Evolutionary conservation across 2,113 vertebrate genomes (phyloP), one percentile per base, ranked within the genome.

Genomic region (Platichthys stellatus): DNA sequence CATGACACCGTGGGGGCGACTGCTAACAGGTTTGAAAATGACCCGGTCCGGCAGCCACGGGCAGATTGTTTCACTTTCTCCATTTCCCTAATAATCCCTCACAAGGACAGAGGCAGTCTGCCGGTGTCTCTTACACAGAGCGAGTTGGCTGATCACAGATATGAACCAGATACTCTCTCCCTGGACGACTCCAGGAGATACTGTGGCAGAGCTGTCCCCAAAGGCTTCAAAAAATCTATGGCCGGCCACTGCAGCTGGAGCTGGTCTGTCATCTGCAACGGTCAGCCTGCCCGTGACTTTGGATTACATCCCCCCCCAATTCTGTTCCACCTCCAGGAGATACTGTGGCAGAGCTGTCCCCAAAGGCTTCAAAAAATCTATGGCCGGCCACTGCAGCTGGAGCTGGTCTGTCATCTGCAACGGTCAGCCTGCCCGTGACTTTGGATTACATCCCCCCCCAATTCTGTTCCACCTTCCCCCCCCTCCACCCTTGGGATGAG

Each of bases 181-280:
- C 66, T 72, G 31, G 84, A 74, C 31, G 26, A 58, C 63, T 69
- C 62, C 43, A 26, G 68, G 70, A 81, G 89, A 91, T 92, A 74
- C 65, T 72, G 88, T 91, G 89, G 78, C 91, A 92, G 90, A 90
- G 81, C 72, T 64, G 93, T 20, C 92, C 94, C 90, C 75, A 49
- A 84, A 88, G 92, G 87, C 84, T 84, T 47, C 13, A 87, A 92
- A 92, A 92, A 92, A 94, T 93, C 92, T 87, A 84, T 82, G 84
- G 73, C 82, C 68, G 31, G 53, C 79, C 78, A 87, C 81, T 88
- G 90, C 76, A 90, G 78, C 74, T 78, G 83, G 86, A 92, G 91
- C 72, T 82, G 67, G 85, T 92, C 92, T 85, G 91, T 92, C 90
- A 86, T 86, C 73, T 49, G 72, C 73, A 72, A 83, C 74, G 90